Conservation (phyloP, 2,113 vertebrate genomes). For the Corythoichthys intestinalis region DNA sequence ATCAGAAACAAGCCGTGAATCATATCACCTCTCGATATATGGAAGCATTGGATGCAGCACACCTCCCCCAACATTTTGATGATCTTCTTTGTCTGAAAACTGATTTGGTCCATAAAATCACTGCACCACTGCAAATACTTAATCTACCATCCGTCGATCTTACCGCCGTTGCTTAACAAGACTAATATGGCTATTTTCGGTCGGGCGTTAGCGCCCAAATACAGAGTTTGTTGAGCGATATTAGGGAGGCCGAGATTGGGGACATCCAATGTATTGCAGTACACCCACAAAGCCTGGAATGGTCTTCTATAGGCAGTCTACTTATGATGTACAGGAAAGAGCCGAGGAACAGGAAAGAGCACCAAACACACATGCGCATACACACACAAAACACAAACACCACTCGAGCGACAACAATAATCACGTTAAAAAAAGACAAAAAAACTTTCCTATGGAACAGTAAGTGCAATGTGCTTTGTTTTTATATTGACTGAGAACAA, state of each 20-base stretch:
- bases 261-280: conserved; percentile 43
- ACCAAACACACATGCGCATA: conserved; percentile 20
- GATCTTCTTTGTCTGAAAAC: conserved; percentile 47
- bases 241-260: conserved; percentile 43
- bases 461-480: conserved; percentile 84
- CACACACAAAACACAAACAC: conserved; percentile 41
- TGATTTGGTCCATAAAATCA: conserved; percentile 44
- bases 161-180: conserved; percentile 29
- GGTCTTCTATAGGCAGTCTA: conserved; percentile 48
- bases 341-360: conserved; percentile 73
- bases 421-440: conserved; percentile 77
- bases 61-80: conserved; percentile 45
- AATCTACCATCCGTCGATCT: conserved; percentile 38
- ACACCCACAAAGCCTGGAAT: conserved; percentile 40
- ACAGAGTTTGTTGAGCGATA: conserved; percentile 31
- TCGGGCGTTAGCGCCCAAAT: conserved; percentile 20
- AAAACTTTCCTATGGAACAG: conserved; percentile 82
- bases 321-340: conserved; percentile 60
- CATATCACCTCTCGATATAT: conserved; percentile 35
- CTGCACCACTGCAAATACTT: conserved; percentile 42
- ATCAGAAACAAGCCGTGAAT: conserved; percentile 43
- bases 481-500: conserved; percentile 86
- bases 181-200: conserved; percentile 35
- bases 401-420: conserved; percentile 78
- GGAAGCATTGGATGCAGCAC: conserved; percentile 29